phyloP scores from a whole-genome alignment of 2,113 vertebrate species.

The Limnothrissa miodon region DNA sequence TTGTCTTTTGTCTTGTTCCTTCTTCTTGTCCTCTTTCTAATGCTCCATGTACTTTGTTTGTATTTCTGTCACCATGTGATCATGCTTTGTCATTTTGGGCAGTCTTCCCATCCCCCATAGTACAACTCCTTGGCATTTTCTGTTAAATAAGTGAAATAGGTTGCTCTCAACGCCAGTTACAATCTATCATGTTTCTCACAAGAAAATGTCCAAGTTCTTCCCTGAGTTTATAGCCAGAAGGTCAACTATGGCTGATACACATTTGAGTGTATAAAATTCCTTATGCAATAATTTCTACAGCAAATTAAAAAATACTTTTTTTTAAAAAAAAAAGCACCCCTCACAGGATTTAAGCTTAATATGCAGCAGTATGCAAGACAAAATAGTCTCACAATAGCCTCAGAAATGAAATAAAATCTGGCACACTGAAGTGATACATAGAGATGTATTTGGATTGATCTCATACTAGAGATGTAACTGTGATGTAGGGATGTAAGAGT shows the following conservation, averaged over 20 bases:
- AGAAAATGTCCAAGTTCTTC: not conserved
- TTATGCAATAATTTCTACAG: too few relatives aligned
- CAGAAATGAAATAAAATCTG: too few relatives aligned
- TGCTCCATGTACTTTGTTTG: slow-evolving; percentile 1
- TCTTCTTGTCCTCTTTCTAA: slow-evolving; percentile 20
- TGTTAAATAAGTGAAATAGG: slow-evolving; percentile 67
- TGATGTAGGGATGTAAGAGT: too few relatives aligned
- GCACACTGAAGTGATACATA: too few relatives aligned
- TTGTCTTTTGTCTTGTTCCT: not conserved
- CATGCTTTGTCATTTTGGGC: slow-evolving; percentile 17
- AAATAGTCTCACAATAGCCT: too few relatives aligned
- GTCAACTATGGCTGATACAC: too few relatives aligned
- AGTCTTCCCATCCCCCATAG: slow-evolving; percentile 57
- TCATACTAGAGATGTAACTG: not conserved
- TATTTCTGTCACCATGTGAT: slow-evolving; percentile 6
- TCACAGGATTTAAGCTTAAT: too few relatives aligned
- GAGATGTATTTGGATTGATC: not conserved
- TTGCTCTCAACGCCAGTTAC: slow-evolving; percentile 30
- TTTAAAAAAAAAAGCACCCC: too few relatives aligned
- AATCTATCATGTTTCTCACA: slow-evolving; percentile 7
- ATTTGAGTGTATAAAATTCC: too few relatives aligned
- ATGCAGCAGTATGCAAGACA: too few relatives aligned
- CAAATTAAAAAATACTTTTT: too few relatives aligned
- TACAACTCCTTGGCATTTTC: slow-evolving; percentile 41
- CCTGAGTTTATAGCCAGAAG: too few relatives aligned